Evolutionary conservation across 2,888 invertebrate species (phyloP), one percentile per base, ranked within the genome.

Genomic region (Drosophila diplacantha): DNA sequence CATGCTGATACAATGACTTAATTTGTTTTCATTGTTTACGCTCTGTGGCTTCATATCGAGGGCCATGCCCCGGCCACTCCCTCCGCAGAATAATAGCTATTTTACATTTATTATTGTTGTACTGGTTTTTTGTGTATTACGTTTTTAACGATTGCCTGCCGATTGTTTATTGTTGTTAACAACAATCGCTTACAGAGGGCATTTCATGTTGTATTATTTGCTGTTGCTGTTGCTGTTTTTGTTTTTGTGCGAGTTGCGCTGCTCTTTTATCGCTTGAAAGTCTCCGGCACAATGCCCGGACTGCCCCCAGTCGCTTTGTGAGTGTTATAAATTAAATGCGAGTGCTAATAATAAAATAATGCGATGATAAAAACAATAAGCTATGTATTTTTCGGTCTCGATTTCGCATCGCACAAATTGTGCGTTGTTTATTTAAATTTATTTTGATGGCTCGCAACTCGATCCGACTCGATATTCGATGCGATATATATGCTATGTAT

Each of bases 281-380:
- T 64, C 35, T 47, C 55, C 47, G 38, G 31, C 37, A 54, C 34
- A 34, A 32, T 47, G 55, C 16, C 56, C 20, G n/a, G 39, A 16
- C 14, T 38, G 20, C 1, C 49, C 18, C 32, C 37, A 41, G 4
- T 46, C 51, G 32, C 49, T 34, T 52, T 60, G 49, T 34, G 57
- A 43, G 63, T 54, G 51, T 55, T 63, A 51, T 69, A 74, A 75
- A 68, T 59, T 58, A 70, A 70, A 70, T 67, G 60, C 58, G 73
- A 46, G 66, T 46, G 55, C 66, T 69, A 78, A 73, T 72, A 74
- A 78, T 64, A 75, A 75, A 66, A 63, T 66, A 67, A 68, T 66
- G 51, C 59, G 58, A 54, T 60, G 68, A 72, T 71, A 64, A 73
- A 74, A 74, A 73, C 58, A 74, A 74, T 72, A 68, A 59, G 52